Evolutionary conservation across 2,888 invertebrate species (phyloP), one percentile per base, ranked within the genome.

Genomic region (Epinotia demarniana): DNA sequence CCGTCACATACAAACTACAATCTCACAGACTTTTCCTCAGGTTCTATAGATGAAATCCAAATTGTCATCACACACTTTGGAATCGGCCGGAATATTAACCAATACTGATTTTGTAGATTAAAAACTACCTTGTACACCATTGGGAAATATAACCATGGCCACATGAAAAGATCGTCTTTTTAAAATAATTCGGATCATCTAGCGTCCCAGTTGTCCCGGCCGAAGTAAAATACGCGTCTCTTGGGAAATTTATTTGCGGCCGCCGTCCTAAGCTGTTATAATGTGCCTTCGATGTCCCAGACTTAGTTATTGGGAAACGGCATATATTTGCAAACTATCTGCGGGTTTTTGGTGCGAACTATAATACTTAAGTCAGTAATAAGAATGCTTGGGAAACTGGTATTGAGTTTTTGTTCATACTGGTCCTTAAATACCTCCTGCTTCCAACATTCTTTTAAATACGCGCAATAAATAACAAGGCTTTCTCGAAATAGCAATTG

Each of bases 241-340:
- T 33, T 79, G 93, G 92, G 92, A 92, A 92, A 93, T 93, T 90
- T 90, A 89, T 88, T 88, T 90, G 90, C 88, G 89, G 89, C 81
- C 80, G 82, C 82, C 86, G 86, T 85, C 86, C 88, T 88, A 86
- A 89, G 87, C 87, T 83, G 82, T 83, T 81, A 85, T 90, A 90
- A 90, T 87, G 87, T 88, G 86, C 86, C 86, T 86, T 84, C 88
- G 85, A 88, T 87, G 87, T 86, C 87, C 84, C 86, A 84, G 81
- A 83, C 81, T 80, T 67, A 76, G 72, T 77, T 75, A 77, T 75
- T 75, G 77, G 64, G 46, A 75, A 75, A 53, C 64, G 60, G 75
- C 75, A 75, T 75, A 71, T 71, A 60, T 75, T 71, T 55, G 19
- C 18, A 46, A 53, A 73, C 72, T 69, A 69, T 27, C 46, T 46